phyloP scores from a whole-genome alignment of 1,140 invertebrate species.

The Popillia japonica region DNA sequence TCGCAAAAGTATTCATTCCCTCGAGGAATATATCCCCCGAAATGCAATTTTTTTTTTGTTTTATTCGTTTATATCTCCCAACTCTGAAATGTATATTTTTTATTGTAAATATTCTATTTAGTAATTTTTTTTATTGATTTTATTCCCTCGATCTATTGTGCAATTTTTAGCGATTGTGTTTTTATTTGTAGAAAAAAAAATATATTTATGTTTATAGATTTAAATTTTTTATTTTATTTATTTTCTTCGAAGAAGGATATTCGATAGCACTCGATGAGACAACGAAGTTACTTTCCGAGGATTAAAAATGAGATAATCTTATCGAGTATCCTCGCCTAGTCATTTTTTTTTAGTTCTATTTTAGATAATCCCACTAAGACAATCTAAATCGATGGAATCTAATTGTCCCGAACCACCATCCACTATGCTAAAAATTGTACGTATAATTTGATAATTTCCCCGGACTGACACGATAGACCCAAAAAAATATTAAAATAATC shows the following conservation, averaged over 20 bases:
- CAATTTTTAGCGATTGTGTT: constrained; percentile 30
- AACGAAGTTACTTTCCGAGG: no score
- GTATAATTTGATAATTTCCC: not conserved
- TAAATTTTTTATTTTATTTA: no score
- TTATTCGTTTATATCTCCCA: not conserved
- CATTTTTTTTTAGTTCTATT: no score
- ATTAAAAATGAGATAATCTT: no score
- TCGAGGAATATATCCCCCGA: no score
- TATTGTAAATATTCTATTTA: constrained; percentile 23
- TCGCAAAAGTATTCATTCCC: no score
- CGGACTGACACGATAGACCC: not conserved
- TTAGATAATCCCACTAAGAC: no score
- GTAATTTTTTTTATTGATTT: constrained; percentile 3
- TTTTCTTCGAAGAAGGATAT: no score
- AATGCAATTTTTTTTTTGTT: not conserved
- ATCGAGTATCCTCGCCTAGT: no score
- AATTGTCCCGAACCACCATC: no score
- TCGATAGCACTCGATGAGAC: no score
- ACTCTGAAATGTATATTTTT: not conserved
- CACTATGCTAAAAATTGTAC: constrained; percentile 18
- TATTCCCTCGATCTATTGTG: not conserved
- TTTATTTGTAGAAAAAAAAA: not conserved
- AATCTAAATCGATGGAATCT: no score
- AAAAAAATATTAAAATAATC: not conserved
- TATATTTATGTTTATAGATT: not conserved